These are phyloP conservation scores for Calidris pygmaea DNA, from an alignment of 2,113 vertebrate species.

Conservation along the genomic window DNA sequence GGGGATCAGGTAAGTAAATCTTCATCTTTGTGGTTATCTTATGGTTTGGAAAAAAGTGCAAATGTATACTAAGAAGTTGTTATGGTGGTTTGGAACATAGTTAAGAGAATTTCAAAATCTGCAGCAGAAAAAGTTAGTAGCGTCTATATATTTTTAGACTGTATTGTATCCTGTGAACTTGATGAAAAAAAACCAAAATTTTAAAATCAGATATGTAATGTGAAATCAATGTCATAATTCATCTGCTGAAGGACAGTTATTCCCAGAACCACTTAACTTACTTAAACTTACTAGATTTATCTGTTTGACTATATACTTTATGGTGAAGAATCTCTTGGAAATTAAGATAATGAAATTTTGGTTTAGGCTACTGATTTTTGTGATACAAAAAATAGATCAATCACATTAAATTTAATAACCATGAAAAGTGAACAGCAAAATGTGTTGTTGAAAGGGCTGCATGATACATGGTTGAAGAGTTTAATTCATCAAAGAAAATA, in stretches of 20 bases:
- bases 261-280: not conserved
- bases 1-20: conserved; percentile 91
- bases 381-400: not conserved
- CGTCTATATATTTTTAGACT: not conserved
- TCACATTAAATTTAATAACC: not conserved
- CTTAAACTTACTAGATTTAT: not conserved
- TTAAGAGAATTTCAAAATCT: not conserved
- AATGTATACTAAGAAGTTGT: not conserved
- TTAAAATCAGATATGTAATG: not conserved
- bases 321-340: not conserved
- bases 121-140: not conserved
- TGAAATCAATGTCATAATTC: not conserved
- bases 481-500: not conserved
- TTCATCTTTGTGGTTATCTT: not conserved
- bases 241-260: not conserved
- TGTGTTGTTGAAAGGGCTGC: not conserved
- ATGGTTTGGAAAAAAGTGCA: not conserved
- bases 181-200: rapidly evolving
- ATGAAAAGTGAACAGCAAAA: not conserved
- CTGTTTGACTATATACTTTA: not conserved
- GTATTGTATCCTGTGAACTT: not conserved
- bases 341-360: not conserved
- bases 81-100: not conserved
- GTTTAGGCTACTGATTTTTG: not conserved
- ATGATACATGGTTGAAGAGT: not conserved